phyloP scores from a whole-genome alignment of 2,888 invertebrate genomes.

The Trachelus stipa region DNA sequence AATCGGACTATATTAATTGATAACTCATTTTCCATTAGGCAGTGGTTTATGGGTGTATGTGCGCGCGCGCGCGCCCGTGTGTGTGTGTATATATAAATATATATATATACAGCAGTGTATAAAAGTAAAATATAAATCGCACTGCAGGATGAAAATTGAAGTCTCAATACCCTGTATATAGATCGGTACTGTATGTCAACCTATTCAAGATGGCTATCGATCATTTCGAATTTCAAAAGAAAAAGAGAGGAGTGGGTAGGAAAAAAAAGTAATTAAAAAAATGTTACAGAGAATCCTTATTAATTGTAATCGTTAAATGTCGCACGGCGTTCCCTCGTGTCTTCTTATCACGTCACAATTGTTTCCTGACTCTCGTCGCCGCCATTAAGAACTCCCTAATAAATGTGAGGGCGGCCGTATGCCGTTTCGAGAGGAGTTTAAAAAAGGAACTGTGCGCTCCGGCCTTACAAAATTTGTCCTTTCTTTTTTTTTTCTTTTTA shows the following conservation, averaged over 20 bases:
- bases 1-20: not conserved
- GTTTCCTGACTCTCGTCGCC: not conserved
- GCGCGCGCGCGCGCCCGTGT: too few relatives aligned
- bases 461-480: constrained; percentile 56
- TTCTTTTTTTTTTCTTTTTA: constrained; percentile 13
- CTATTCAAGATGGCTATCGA: not conserved
- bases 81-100: too few relatives aligned
- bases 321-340: not conserved
- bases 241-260: constrained; percentile 5
- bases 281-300: not conserved
- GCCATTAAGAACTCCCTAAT: not conserved
- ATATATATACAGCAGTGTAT: not conserved
- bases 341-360: not conserved
- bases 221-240: not conserved
- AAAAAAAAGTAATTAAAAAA: constrained; percentile 2
- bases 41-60: not conserved
- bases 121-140: not conserved
- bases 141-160: not conserved
- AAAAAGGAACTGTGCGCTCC: constrained; percentile 61
- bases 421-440: constrained; percentile 13
- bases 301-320: constrained; percentile 8
- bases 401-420: not conserved
- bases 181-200: not conserved
- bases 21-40: not conserved
- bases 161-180: not conserved